These are phyloP conservation scores for Pogonocichla stellata DNA, from an alignment of 2,113 vertebrate species.

Conservation along the genomic window DNA sequence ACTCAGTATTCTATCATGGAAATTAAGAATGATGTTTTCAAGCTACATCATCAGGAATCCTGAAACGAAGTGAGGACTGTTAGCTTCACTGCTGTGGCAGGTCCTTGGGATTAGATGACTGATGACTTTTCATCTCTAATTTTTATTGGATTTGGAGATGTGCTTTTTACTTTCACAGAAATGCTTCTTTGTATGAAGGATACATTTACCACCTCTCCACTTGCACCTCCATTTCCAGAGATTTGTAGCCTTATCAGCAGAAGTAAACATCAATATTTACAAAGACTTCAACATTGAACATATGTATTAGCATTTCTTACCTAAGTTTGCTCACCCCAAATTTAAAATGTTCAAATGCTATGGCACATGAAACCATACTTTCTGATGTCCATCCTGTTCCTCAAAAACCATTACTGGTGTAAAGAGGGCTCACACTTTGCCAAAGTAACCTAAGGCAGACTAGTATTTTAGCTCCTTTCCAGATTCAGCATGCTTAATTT, in stretches of 20 bases:
- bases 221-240: neutral
- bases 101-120: neutral
- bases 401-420: neutral
- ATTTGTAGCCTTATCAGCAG: neutral
- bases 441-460: neutral
- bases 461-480: neutral
- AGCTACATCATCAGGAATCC: neutral
- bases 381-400: neutral
- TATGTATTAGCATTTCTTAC: neutral
- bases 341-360: neutral
- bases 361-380: neutral
- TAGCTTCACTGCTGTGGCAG: neutral
- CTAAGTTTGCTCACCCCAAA: neutral
- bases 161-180: neutral
- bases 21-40: neutral
- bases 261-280: neutral
- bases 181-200: neutral
- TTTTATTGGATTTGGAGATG: neutral
- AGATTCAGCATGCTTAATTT: neutral
- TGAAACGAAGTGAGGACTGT: neutral
- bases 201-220: neutral
- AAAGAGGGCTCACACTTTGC: neutral
- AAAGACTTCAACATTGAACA: neutral
- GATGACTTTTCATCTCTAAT: neutral
- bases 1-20: neutral